These are phyloP conservation scores for Sebastes nivosus DNA, from an alignment of 2,797 vertebrate genomes.

Conservation along the genomic window DNA sequence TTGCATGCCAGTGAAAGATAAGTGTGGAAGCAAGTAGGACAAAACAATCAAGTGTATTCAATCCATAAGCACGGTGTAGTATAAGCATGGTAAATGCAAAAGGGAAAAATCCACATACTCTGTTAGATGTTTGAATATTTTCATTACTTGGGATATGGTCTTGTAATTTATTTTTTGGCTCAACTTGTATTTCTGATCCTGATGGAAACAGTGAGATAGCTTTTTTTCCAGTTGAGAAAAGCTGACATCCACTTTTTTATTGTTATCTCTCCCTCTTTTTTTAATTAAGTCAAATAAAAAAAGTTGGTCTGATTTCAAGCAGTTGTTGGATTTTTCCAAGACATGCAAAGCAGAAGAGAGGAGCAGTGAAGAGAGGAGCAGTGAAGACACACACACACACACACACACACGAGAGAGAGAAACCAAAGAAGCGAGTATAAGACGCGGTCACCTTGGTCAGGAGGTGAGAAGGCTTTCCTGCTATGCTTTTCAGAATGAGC, in stretches of 20 bases:
- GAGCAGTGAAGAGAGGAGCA: slow-evolving; percentile 49
- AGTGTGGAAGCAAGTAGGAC: background rate
- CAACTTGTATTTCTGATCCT: background rate
- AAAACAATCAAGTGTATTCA: background rate
- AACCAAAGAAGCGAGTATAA: slow-evolving; percentile 64
- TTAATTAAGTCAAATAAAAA: background rate
- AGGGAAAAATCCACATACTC: slow-evolving; percentile 25
- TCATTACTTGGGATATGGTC: background rate
- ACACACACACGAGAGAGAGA: background rate
- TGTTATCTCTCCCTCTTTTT: background rate
- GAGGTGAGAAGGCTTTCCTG: slow-evolving; percentile 99
- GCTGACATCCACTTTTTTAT: background rate
- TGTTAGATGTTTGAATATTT: background rate
- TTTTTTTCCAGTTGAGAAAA: background rate
- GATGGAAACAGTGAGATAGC: background rate
- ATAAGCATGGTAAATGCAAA: background rate
- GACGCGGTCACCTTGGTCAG: slow-evolving; percentile 97
- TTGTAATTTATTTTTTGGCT: background rate
- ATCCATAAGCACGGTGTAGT: background rate
- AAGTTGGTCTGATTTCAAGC: background rate
- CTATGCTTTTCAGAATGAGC: slow-evolving; percentile 99
- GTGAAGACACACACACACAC: slow-evolving; percentile 70
- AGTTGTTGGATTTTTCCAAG: slow-evolving; percentile 24
- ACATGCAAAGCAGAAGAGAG: slow-evolving; percentile 51
- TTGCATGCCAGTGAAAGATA: background rate